A percentile compares a stretch with the other conserved stretches of the same genome.
These are phyloP conservation scores for Alviniconcha strummeri DNA, from an alignment of 2,888 invertebrate species.

Conservation along the genomic window DNA sequence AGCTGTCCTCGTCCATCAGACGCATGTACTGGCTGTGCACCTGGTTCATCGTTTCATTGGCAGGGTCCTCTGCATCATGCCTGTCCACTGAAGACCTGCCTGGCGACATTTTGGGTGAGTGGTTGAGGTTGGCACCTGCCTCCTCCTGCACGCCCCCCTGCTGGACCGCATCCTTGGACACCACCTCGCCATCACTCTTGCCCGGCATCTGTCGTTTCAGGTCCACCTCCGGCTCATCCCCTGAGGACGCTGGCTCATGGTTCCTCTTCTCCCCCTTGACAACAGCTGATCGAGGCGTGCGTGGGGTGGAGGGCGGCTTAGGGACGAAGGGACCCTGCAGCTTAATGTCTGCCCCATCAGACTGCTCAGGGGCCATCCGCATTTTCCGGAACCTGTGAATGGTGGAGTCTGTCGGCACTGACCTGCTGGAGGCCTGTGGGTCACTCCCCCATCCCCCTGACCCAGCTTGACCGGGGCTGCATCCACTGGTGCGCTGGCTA, in stretches of 20 bases:
- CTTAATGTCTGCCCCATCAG: constrained; percentile 54
- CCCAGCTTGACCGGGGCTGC: background rate
- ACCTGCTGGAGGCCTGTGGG: constrained; percentile 32
- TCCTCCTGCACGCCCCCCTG: background rate
- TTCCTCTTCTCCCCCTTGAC: constrained; percentile 56
- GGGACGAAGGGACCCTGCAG: constrained; percentile 60
- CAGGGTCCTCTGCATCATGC: background rate
- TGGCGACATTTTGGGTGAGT: constrained; percentile 3
- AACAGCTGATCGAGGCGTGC: constrained; percentile 47
- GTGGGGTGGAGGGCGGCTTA: constrained; percentile 59
- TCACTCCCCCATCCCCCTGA: background rate
- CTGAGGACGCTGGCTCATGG: constrained; percentile 56
- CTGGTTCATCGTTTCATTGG: constrained; percentile 17
- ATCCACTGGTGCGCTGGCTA: too few species aligned
- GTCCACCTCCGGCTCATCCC: constrained; percentile 56
- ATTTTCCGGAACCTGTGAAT: constrained; percentile 56
- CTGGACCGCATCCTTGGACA: background rate
- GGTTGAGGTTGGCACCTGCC: background rate
- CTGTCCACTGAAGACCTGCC: constrained; percentile 16
- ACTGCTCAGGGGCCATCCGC: constrained; percentile 56
- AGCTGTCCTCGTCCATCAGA: background rate
- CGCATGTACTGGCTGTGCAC: constrained; percentile 24
- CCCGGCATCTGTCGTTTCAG: constrained; percentile 25
- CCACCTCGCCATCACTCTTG: background rate
- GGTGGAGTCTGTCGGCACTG: constrained; percentile 55